phyloP scores from a whole-genome alignment of 2,113 vertebrate species.

The Tinamus guttatus region DNA sequence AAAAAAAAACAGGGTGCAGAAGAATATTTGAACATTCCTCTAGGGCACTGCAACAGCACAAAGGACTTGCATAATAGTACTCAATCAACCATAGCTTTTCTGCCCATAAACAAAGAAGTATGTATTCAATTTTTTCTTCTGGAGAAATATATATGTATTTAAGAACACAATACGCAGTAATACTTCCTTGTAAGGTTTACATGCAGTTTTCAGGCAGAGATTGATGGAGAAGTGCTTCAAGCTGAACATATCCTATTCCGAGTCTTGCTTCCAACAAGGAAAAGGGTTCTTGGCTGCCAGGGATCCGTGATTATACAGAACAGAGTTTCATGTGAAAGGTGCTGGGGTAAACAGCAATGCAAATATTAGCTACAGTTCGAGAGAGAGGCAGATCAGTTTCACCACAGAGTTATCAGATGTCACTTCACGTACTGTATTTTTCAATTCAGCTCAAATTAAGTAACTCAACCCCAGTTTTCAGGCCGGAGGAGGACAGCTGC shows the following conservation, averaged over 20 bases:
- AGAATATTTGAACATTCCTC: neutral
- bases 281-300: neutral
- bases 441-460: neutral
- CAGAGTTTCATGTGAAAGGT: neutral
- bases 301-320: neutral
- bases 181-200: neutral
- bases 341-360: neutral
- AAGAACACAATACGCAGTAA: neutral
- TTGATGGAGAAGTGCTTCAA: neutral
- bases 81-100: neutral
- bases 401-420: fast-evolving
- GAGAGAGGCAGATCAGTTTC: neutral
- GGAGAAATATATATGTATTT: neutral
- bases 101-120: neutral
- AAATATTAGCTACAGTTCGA: neutral
- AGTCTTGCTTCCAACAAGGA: neutral
- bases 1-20: neutral
- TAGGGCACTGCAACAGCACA: neutral
- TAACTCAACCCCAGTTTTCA: slow-evolving; percentile 15
- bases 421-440: neutral
- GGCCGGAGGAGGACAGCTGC: neutral
- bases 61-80: neutral
- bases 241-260: neutral
- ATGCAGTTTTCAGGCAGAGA: neutral
- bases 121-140: neutral